phyloP scores from a whole-genome alignment of 2,888 invertebrate genomes.

The Abrostola tripartita region DNA sequence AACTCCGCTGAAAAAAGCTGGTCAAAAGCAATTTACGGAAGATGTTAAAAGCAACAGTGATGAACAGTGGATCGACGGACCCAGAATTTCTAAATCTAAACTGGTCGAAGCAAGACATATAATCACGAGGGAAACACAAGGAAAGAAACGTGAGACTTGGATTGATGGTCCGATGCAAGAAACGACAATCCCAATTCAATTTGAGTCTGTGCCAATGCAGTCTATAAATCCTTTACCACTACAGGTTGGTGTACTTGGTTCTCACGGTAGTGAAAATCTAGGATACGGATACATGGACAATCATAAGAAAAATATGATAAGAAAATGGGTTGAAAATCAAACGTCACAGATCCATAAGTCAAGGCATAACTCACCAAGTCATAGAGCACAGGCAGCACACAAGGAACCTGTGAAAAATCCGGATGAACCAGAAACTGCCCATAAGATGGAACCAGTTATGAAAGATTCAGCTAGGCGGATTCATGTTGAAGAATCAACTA shows the following conservation, averaged over 20 bases:
- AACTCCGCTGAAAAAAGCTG: conserved; percentile 84
- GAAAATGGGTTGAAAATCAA: conserved; percentile 97
- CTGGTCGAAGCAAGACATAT: conserved; percentile 94
- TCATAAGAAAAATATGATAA: conserved; percentile 97
- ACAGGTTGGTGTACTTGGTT: conserved; percentile 80
- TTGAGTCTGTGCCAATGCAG: conserved; percentile 90
- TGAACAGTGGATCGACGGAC: conserved; percentile 99
- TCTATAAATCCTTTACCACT: conserved; percentile 74
- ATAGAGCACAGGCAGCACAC: conserved; percentile 65
- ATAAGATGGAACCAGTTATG: conserved; percentile 81
- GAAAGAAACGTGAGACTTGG: conserved; percentile 97
- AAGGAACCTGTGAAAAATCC: conserved; percentile 70
- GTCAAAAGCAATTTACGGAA: conserved; percentile 80
- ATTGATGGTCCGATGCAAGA: conserved; percentile 97
- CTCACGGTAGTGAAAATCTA: conserved; percentile 83
- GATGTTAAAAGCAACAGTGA: conserved; percentile 89
- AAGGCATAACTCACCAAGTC: conserved; percentile 87
- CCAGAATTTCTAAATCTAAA: conserved; percentile 94
- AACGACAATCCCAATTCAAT: conserved; percentile 82
- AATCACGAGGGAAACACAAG: conserved; percentile 91
- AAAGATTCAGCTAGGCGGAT: conserved; percentile 87
- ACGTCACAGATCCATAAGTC: conserved; percentile 93
- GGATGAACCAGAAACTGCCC: conserved; percentile 72
- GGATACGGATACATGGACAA: conserved; percentile 97
- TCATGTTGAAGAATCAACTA: conserved; percentile 89